A percentile compares a stretch with the other conserved stretches of the same genome.
phyloP scores from a whole-genome alignment of 2,797 vertebrate genomes.

The Sternotherus odoratus region DNA sequence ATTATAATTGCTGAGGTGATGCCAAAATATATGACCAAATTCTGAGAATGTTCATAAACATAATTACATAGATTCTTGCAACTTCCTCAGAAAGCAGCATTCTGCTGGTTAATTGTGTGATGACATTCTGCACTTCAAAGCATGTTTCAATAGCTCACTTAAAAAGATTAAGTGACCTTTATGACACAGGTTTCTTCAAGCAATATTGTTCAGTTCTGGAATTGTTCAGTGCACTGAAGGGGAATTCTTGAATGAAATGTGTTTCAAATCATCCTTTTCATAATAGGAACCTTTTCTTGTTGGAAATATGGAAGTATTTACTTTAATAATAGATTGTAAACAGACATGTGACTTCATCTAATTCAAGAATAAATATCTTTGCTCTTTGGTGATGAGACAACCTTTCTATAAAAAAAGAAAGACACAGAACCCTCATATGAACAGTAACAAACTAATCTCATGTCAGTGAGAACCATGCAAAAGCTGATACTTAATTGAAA shows the following conservation, averaged over 20 bases:
- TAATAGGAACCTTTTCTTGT: background rate
- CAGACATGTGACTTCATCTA: background rate
- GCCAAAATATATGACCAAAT: background rate
- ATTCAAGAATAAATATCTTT: background rate
- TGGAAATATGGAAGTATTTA: conserved; percentile 5
- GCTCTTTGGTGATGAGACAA: conserved; percentile 7
- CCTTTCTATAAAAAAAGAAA: background rate
- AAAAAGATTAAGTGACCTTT: conserved; percentile 34
- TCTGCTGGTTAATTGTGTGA: conserved; percentile 1
- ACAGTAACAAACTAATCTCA: background rate
- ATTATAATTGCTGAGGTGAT: background rate
- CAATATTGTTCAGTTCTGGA: background rate
- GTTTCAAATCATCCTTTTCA: background rate
- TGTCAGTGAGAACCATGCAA: background rate
- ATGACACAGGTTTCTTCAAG: background rate
- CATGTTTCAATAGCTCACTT: conserved; percentile 25
- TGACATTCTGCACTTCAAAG: conserved; percentile 26
- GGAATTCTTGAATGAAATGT: background rate
- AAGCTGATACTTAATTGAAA: background rate
- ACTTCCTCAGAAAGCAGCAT: conserved; percentile 30
- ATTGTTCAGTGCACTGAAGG: background rate
- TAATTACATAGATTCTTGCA: background rate
- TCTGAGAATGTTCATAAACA: background rate
- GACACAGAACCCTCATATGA: background rate
- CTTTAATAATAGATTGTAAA: conserved; percentile 5